These are phyloP conservation scores for Trissolcus brochymenae DNA, from an alignment of 2,888 invertebrate genomes.

Conservation along the genomic window DNA sequence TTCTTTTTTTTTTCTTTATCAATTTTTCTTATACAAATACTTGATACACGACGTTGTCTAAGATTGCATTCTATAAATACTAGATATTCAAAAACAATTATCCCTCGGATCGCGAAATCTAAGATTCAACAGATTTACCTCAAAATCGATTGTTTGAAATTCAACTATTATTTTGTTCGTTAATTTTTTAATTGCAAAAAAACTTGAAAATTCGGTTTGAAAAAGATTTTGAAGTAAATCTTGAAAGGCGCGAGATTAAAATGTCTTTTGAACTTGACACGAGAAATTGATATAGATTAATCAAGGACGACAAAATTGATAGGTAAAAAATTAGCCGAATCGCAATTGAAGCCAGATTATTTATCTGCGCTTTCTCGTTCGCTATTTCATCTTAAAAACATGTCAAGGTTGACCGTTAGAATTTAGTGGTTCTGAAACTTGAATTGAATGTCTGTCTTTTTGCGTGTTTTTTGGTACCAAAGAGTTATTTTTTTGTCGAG, in stretches of 20 bases:
- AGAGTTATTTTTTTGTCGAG: background rate
- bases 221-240: no score
- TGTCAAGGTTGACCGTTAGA: slow-evolving; percentile 22
- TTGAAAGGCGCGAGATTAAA: no score
- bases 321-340: no score
- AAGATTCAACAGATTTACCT: background rate
- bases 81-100: no score
- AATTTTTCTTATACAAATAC: slow-evolving; percentile 17
- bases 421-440: slow-evolving; percentile 5
- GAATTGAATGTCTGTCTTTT: slow-evolving; percentile 2
- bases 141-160: no score
- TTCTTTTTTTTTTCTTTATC: background rate
- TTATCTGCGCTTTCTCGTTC: slow-evolving; percentile 1
- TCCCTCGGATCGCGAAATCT: no score
- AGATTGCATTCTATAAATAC: slow-evolving; percentile 29
- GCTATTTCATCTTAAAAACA: slow-evolving; percentile 1
- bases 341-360: background rate
- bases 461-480: slow-evolving; percentile 11
- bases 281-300: background rate
- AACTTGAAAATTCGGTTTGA: no score
- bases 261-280: no score
- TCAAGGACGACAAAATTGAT: background rate
- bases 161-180: no score
- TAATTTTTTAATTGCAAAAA: no score
- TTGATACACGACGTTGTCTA: slow-evolving; percentile 17